Evolutionary conservation across 1,140 invertebrate species (phyloP), one percentile per base, ranked within the genome.

Genomic region (Heliconius hermathena): DNA sequence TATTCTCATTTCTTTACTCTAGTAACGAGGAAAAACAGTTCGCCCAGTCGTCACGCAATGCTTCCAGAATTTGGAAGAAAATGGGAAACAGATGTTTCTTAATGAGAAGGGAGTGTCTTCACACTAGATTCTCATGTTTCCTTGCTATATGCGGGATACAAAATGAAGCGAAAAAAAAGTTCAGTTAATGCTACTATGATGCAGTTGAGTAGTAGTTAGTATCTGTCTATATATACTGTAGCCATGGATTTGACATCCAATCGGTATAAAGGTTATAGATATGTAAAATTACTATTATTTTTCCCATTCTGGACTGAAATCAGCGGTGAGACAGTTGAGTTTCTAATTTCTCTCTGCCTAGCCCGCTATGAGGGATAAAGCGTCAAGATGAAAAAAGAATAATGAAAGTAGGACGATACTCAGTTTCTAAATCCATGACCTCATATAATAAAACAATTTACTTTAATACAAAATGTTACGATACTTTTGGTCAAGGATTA

Each of bases 401-500:
- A 8, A 29, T 54, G 74, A 79, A 79, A 79, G 78, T 76, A 36
- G 66, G 66, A 79, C 78, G 46, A 36, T 20, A 38, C 26, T n/a
- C 8, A 52, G 71, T 80, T 80, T 80, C 79, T 73, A 80, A 76
- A 38, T 66, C 79, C 79, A 18, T 76, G 79, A 80, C 74, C 79
- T 29, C 54, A 77, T 36, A 78, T 26, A 76, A 80, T 76, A 80
- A 74, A 49, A 76, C 70, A 76, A 66, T 76, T 79, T 75, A 52
- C 66, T 78, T 74, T 49, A 76, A 73, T 73, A 80, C 38, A 72
- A 76, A 73, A 76, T n/a, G 11, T 80, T 76, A 76, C 71, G 74
- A 76, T 73, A 78, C 52, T 74, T 46, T 71, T 49, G 77, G 74
- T 80, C 79, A 80, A 80, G 79, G 79, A 80, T 80, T 73, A 76